Evolutionary conservation across 2,113 vertebrate species (phyloP), one percentile per base, ranked within the genome.

Genomic region (Lophochroa leadbeateri): DNA sequence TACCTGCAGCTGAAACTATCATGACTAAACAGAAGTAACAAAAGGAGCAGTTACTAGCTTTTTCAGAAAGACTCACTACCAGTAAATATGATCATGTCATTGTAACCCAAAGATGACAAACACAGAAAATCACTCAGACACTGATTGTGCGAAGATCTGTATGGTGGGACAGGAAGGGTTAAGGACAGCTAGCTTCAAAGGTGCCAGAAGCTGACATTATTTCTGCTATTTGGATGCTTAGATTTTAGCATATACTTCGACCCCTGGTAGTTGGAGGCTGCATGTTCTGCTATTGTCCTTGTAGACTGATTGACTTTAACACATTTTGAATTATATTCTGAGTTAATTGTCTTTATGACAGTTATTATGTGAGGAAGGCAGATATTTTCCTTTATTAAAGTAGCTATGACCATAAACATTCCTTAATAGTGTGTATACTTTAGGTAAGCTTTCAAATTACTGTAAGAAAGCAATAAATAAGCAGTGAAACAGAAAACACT

Each of bases 261-360:
- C 2, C 2, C 6, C 17, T 41, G 11, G 5, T n/a, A 46, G 5
- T 2, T 46, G 25, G 13, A 60, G 27, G 5, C 44, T 64, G 4
- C 19, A 35, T 77, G 35, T 49, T 91, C 11, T 91, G 7, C n/a
- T 71, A 2, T 43, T 83, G 27, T 46, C 19, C 24, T 86, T 61
- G 25, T 8, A 83, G 35, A 28, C 3, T 78, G 39, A 61, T 50
- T 74, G 33, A 75, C 41, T 88, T 77, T 9, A 88, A 67, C 2
- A 29, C 3, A 53, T 58, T 90, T 74, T 82, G 23, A 10, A 86
- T 75, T 83, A 71, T 43, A 47, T 9, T 39, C 8, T 41, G 43
- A 69, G 57, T 74, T 41, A 65, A 71, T 60, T 87, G 9, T 75
- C 41, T 15, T 64, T 75, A 35, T 35, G 52, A 85, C 13, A 52